Conservation (phyloP, 1,140 invertebrate genomes). For the Apis florea region DNA sequence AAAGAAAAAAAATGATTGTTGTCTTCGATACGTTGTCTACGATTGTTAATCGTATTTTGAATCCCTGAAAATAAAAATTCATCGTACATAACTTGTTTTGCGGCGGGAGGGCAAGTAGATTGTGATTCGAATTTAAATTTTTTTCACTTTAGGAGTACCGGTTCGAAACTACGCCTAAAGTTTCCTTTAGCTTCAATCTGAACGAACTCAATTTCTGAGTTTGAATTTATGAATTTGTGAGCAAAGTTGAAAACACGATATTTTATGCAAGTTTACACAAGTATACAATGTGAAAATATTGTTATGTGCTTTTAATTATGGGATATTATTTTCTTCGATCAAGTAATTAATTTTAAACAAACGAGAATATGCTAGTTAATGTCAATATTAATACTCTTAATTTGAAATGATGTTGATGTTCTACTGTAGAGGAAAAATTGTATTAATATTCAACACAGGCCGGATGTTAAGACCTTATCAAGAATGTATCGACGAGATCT, state of each 20-base stretch:
- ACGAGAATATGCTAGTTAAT: neutral
- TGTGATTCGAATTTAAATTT: slow-evolving; percentile 38
- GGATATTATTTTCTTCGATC: no score
- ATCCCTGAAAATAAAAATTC: neutral
- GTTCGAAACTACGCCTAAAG: slow-evolving; percentile 7
- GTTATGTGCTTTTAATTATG: no score
- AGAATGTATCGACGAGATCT: slow-evolving; percentile 34
- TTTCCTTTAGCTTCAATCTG: neutral
- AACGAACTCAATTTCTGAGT: neutral
- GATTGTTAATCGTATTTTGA: neutral
- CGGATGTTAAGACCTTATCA: slow-evolving; percentile 12
- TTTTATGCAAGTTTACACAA: neutral
- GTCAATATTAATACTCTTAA: neutral
- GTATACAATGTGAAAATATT: neutral
- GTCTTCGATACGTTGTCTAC: neutral
- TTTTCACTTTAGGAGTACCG: neutral
- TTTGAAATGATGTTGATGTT: neutral
- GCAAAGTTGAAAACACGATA: neutral
- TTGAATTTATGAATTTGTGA: neutral
- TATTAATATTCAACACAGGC: slow-evolving; percentile 15
- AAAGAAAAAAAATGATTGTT: no score
- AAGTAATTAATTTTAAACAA: neutral
- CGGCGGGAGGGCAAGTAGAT: neutral
- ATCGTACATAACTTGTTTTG: neutral
- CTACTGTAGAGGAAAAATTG: neutral